A percentile compares a stretch with the other conserved stretches of the same genome.
phyloP scores from a whole-genome alignment of 1,140 invertebrate species.

The Lineus longissimus region DNA sequence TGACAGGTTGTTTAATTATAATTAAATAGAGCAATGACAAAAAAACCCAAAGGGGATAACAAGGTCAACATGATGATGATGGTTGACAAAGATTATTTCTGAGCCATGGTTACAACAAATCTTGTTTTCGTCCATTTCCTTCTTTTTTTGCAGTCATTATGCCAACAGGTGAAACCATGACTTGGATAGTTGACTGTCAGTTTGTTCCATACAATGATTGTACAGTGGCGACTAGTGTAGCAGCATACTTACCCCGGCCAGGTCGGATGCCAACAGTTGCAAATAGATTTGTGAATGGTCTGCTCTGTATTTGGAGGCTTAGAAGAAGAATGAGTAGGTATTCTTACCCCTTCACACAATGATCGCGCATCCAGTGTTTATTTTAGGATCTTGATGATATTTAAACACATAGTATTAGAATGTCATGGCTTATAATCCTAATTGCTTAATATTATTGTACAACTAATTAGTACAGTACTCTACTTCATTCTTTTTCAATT shows the following conservation, averaged over 20 bases:
- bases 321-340: neutral
- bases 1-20: too few species aligned
- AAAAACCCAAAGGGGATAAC: too few species aligned
- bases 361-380: too few species aligned
- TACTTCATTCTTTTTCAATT: conserved; percentile 3
- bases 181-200: conserved; percentile 80
- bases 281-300: neutral
- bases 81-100: too few species aligned
- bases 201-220: conserved; percentile 60
- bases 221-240: conserved; percentile 11
- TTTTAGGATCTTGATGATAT: too few species aligned
- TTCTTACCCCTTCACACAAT: neutral
- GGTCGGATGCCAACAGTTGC: neutral
- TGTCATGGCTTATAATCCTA: too few species aligned
- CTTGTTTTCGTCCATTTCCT: neutral
- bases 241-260: conserved; percentile 14
- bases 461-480: neutral
- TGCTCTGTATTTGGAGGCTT: conserved; percentile 2
- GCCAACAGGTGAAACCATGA: conserved; percentile 22
- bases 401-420: too few species aligned
- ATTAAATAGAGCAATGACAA: too few species aligned
- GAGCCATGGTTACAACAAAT: too few species aligned
- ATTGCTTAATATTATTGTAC: neutral
- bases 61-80: too few species aligned
- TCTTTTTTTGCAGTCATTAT: conserved; percentile 15